phyloP scores from a whole-genome alignment of 2,797 vertebrate species.

The Glossophaga mutica region DNA sequence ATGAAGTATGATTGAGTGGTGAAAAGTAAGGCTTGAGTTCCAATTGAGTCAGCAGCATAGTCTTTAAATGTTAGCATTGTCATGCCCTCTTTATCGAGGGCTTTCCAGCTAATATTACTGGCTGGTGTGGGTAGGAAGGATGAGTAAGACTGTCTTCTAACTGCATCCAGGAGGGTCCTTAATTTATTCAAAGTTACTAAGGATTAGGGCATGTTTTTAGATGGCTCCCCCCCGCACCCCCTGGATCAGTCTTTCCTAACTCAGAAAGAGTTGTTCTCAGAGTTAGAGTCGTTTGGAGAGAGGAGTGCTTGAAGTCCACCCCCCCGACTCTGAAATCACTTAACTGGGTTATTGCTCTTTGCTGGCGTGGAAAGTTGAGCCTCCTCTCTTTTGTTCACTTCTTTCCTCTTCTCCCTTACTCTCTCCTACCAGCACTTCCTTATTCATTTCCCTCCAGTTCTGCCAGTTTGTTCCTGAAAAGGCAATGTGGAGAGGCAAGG shows the following conservation, averaged over 20 bases:
- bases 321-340: background rate
- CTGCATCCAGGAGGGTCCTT: background rate
- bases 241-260: background rate
- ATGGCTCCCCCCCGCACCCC: background rate
- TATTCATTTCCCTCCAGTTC: background rate
- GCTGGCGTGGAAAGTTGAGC: background rate
- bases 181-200: slow-evolving; percentile 16
- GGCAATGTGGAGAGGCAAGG: background rate
- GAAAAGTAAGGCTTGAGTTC: background rate
- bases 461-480: background rate
- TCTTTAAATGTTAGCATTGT: background rate
- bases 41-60: background rate
- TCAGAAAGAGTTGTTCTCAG: background rate
- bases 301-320: background rate
- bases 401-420: too few relatives aligned
- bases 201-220: background rate
- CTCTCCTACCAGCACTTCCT: background rate
- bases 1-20: background rate
- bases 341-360: background rate
- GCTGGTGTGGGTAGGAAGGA: background rate
- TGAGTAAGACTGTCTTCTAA: background rate
- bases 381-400: background rate
- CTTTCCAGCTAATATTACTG: background rate
- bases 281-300: background rate
- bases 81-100: background rate